These are phyloP conservation scores for Bos javanicus DNA, from an alignment of 2,113 vertebrate genomes.

Conservation along the genomic window DNA sequence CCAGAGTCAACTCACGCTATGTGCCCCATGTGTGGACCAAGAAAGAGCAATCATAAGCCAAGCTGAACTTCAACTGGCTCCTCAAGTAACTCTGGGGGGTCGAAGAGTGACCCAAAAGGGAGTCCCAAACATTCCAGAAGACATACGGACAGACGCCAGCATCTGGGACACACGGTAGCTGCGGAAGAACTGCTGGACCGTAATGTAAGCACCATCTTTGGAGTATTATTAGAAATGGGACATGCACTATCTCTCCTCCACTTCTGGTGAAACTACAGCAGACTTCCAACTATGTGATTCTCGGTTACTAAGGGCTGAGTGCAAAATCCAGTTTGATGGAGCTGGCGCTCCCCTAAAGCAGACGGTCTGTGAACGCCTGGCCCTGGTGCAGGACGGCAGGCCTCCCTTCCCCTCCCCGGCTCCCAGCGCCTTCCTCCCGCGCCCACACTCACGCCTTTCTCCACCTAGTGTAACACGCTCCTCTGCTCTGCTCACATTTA, in stretches of 20 bases:
- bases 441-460: not conserved
- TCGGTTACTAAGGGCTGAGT: not conserved
- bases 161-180: not conserved
- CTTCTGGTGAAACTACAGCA: not conserved
- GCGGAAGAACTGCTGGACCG: not conserved
- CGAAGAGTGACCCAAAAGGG: too few species aligned
- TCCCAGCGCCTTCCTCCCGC: not conserved
- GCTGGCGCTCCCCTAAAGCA: not conserved
- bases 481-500: not conserved
- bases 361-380: not conserved
- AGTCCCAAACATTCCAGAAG: not conserved
- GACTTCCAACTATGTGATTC: not conserved
- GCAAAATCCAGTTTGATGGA: accelerated
- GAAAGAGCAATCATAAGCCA: too few species aligned
- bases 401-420: not conserved
- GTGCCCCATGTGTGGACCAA: accelerated
- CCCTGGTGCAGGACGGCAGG: too few species aligned
- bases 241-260: accelerated
- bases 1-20: accelerated
- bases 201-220: not conserved
- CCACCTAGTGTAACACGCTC: not conserved
- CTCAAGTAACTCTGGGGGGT: not conserved
- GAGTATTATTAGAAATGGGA: not conserved
- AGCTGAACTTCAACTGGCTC: not conserved
- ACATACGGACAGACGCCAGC: not conserved